Evolutionary conservation across 2,797 vertebrate genomes (phyloP), one percentile per base, ranked within the genome.

Genomic region (Zalophus californianus): DNA sequence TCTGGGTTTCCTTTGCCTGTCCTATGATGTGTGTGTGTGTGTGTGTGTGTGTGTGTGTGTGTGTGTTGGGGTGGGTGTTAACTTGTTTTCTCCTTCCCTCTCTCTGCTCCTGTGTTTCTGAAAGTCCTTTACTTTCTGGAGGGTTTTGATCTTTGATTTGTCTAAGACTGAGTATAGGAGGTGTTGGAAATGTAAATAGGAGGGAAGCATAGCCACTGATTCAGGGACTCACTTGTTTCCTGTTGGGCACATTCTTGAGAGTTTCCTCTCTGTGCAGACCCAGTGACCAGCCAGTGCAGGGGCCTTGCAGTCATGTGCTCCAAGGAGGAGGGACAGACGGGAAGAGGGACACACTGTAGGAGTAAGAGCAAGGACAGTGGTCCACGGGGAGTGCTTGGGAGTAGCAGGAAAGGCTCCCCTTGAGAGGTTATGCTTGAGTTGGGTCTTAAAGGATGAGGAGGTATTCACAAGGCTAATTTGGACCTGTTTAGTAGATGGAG

Each of bases 141-240:
- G 38, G 12, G 10, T 32, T 90, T 91, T 79, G 82, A 14, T 64
- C 6, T 70, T 23, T 58, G n/a, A 25, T 78, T 66, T 92, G 35
- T 82, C 8, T 7, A 11, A 72, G 60, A 23, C 48, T 38, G 25
- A 27, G 1, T 27, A 27, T 60, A 92, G 83, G 56, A 62, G 41
- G 52, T 54, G 4, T 18, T 48, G 38, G 56, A 4, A 11, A 11
- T 38, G 72, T 27, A 62, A 44, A 3, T 2, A 15, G 48, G 41
- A 62, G 32, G 64, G 68, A 62, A 41, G 64, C 1, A 0, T 29
- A 18, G 1, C 29, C 18, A 0, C 1, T 32, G 38, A 20, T 14
- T 9, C 3, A 4, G 44, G 18, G 5, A 3, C 50, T 56, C 10
- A 2, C 16, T 86, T 13, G 2, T 35, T n/a, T 56, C 27, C 91